Evolutionary conservation across 2,888 invertebrate genomes (phyloP), one percentile per base, ranked within the genome.

Genomic region (Melieria omissa): DNA sequence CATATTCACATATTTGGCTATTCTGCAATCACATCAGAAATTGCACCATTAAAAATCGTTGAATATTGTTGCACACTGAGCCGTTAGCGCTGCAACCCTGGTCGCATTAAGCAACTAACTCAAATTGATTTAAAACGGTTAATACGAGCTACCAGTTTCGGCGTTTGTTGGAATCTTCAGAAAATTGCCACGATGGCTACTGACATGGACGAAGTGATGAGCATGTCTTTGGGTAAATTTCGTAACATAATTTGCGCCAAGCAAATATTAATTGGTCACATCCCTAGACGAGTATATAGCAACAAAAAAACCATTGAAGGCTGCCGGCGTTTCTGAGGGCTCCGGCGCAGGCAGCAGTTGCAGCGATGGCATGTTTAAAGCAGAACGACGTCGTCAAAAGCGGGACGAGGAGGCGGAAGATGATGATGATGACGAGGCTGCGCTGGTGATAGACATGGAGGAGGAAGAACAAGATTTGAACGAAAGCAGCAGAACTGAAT

Each of bases 171-270:
- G 29, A 29, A 12, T 29, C 3, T 29, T 29, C 3, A 29, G 29
- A 29, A 29, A 29, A 29, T 29, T 29, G 29, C 1, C 5, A 73
- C 61, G 74, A 74, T 77, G 77, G 74, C 74, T 57, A 52, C 73
- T 7, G 73, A 73, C 67, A 70, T 73, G 14, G 75, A 75, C 7
- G 74, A 75, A 46, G 66, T 70, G 5, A 74, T 79, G 74, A 75
- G 78, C 4, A 74, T 79, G 72, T 78, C 79, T 0, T 72, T 79
- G 45, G 79, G 79, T 78, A 74, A 70, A 12, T 0, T 45, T 46
- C 12, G 4, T 3, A 61, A 60, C 52, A 8, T 52, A 8, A 52
- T 5, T 5, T 52, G 12, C 12, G 4, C 4, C 6, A 52, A n/a
- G 5, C 5, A 52, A 10, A 12, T 46, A 42, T 44, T 60, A 42